A percentile compares a stretch with the other conserved stretches of the same genome.
Conservation (phyloP, 2,797 vertebrate genomes). For the Heteromormyrus szaboi region DNA sequence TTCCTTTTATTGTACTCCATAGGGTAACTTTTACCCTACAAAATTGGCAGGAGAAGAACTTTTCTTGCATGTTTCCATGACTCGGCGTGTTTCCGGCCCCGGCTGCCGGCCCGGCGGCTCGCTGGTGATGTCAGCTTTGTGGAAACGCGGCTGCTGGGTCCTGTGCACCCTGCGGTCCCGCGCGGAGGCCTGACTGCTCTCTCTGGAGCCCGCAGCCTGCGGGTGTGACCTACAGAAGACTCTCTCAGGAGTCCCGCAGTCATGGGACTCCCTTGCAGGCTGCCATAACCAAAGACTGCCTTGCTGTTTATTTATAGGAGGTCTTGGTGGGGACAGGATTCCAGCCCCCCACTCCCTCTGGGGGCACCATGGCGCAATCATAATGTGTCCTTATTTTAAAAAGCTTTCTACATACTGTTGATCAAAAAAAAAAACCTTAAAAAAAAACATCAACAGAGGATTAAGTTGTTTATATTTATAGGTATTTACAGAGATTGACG, state of each 20-base stretch:
- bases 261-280: not conserved
- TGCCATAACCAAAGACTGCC: not conserved
- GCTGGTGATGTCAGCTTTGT: not conserved
- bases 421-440: not conserved
- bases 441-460: not conserved
- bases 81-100: not conserved
- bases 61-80: not conserved
- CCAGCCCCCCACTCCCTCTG: not conserved
- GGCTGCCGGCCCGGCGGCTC: not conserved
- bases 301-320: not conserved
- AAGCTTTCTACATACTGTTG: not conserved
- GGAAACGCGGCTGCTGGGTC: not conserved
- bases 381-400: not conserved
- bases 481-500: not conserved
- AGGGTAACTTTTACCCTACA: not conserved
- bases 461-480: not conserved
- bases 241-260: not conserved
- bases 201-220: not conserved
- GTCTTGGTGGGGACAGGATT: not conserved
- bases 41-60: not conserved
- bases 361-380: not conserved
- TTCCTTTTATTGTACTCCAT: not conserved
- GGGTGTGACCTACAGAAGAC: not conserved
- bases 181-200: not conserved
- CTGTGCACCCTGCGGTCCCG: not conserved